phyloP scores from a whole-genome alignment of 2,888 invertebrate species.

The Drosophila algonquin region DNA sequence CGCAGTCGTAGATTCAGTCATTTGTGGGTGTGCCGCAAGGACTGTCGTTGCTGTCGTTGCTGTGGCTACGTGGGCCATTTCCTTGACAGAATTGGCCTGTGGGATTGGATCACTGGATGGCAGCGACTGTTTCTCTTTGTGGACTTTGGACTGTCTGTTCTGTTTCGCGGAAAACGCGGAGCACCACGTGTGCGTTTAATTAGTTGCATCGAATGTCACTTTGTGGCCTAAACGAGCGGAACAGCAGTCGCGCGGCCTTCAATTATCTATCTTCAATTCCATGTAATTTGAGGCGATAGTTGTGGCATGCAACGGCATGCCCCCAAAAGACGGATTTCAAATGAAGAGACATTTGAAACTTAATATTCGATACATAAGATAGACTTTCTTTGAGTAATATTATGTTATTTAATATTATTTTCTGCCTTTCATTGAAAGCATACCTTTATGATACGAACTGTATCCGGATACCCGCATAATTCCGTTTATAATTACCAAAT shows the following conservation, averaged over 20 bases:
- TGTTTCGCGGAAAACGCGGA: neutral
- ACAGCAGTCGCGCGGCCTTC: neutral
- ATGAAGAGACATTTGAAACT: too few species aligned
- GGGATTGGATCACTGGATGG: neutral
- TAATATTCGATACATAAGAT: too few species aligned
- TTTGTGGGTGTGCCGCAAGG: too few species aligned
- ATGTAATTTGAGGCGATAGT: neutral
- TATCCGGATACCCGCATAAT: too few species aligned
- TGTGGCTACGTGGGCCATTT: constrained; percentile 7
- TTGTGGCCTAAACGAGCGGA: neutral
- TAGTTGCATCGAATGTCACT: constrained; percentile 17
- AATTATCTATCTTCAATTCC: neutral
- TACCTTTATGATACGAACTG: neutral
- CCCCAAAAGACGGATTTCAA: neutral
- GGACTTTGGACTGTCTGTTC: neutral
- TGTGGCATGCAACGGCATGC: too few species aligned
- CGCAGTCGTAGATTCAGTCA: constrained; percentile 1
- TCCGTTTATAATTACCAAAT: neutral
- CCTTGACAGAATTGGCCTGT: constrained; percentile 1
- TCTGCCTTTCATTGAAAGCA: neutral
- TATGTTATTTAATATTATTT: too few species aligned
- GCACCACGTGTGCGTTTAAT: constrained; percentile 22
- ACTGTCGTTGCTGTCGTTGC: neutral
- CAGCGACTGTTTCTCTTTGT: neutral
- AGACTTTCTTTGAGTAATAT: too few species aligned